These are phyloP conservation scores for Porites lobata DNA, from an alignment of 92 coral and sea anemone species.

Conservation along the genomic window DNA sequence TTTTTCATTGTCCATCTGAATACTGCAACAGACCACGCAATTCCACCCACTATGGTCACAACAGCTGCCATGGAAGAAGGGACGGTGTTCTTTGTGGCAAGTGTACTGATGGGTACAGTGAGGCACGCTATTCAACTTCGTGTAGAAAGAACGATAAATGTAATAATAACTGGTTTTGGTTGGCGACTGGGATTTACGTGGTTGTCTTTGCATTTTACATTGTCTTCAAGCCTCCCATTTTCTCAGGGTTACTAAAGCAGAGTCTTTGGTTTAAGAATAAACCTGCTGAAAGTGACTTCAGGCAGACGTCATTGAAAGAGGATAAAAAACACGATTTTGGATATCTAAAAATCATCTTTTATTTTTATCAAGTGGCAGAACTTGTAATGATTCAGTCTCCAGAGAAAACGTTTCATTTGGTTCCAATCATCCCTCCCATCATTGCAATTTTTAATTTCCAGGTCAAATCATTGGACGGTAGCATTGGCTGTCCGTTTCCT, in stretches of 20 bases:
- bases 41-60: not conserved
- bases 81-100: constrained; percentile 69
- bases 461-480: constrained; percentile 1
- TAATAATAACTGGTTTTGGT: constrained; percentile 65
- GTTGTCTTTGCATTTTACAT: constrained; percentile 44
- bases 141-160: constrained; percentile 48
- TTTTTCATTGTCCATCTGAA: constrained; percentile 54
- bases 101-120: constrained; percentile 59
- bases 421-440: constrained; percentile 10
- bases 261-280: constrained; percentile 29
- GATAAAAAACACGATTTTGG: constrained; percentile 17
- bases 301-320: not conserved
- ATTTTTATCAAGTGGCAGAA: constrained; percentile 32
- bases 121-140: constrained; percentile 51
- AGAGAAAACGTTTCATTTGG: not conserved
- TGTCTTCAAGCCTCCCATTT: constrained; percentile 61
- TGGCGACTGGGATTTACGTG: not conserved
- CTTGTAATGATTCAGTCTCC: constrained; percentile 24
- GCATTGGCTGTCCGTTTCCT: constrained; percentile 64
- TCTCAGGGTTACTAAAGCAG: constrained; percentile 25
- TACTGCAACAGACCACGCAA: constrained; percentile 30
- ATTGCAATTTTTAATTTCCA: constrained; percentile 50
- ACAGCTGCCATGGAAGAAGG: constrained; percentile 66
- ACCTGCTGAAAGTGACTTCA: not conserved
- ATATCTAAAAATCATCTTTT: constrained; percentile 28